These are phyloP conservation scores for Labrus mixtus DNA, from an alignment of 2,113 vertebrate genomes.

Conservation along the genomic window DNA sequence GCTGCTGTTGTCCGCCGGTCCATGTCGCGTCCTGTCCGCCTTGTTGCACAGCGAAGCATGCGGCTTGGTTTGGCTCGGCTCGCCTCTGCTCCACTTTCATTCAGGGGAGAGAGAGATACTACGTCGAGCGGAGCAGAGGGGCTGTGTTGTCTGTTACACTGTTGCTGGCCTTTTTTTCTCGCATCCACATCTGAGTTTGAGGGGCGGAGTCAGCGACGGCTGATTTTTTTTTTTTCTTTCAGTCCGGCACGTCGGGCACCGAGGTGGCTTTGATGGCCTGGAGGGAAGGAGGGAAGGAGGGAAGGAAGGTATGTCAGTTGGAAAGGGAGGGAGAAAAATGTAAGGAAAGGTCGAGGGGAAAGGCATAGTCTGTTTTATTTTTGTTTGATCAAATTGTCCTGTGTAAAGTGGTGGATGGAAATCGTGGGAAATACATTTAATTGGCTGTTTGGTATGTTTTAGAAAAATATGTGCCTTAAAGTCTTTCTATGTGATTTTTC, in stretches of 20 bases:
- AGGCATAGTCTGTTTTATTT: background rate
- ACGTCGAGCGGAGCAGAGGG: slow-evolving; percentile 9
- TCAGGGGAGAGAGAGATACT: slow-evolving; percentile 12
- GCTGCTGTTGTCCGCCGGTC: slow-evolving; percentile 18
- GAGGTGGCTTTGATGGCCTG: slow-evolving; percentile 7
- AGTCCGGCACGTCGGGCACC: slow-evolving; percentile 11
- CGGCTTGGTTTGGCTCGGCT: slow-evolving; percentile 42
- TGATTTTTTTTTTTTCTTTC: background rate
- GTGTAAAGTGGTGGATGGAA: no score
- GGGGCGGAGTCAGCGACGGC: slow-evolving; percentile 63
- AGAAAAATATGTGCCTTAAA: no score
- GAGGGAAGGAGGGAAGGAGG: background rate
- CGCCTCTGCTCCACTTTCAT: slow-evolving; percentile 33
- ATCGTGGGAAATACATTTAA: no score
- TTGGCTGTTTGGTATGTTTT: no score
- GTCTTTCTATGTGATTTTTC: no score
- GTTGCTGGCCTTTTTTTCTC: slow-evolving; percentile 65
- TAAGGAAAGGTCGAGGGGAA: background rate
- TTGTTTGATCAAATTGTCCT: no score
- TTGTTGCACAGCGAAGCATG: slow-evolving; percentile 36
- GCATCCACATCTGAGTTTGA: slow-evolving; percentile 48
- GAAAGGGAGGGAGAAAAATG: background rate
- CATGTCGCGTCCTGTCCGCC: slow-evolving; percentile 53
- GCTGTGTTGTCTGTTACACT: slow-evolving; percentile 72
- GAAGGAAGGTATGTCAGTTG: background rate